These are phyloP conservation scores for Lepidurus packardi DNA, from an alignment of 1,140 invertebrate genomes.

Conservation along the genomic window DNA sequence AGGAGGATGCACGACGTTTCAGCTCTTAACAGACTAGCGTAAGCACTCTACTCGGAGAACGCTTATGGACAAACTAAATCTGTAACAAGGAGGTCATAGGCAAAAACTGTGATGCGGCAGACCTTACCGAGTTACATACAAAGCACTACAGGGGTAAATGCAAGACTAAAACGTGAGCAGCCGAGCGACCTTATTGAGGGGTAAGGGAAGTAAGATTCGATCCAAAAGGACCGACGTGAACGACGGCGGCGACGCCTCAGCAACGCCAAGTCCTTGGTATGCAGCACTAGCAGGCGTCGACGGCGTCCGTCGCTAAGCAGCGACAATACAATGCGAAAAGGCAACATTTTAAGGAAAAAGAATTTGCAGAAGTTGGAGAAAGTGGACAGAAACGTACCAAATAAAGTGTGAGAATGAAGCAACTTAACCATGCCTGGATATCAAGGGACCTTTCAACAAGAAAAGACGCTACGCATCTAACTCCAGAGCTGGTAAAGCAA, in stretches of 20 bases:
- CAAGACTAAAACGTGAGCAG: constrained; percentile 3
- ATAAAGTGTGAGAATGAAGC: too few species aligned
- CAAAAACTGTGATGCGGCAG: neutral
- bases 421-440: too few species aligned
- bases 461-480: too few species aligned
- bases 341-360: too few species aligned
- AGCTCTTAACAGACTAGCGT: too few species aligned
- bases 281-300: neutral
- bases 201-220: constrained; percentile 10
- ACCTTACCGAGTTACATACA: constrained; percentile 18
- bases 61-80: neutral
- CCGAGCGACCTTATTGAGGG: neutral
- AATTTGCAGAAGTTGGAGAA: too few species aligned
- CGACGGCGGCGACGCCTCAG: constrained; percentile 6
- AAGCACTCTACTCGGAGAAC: neutral
- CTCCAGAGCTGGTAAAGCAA: too few species aligned
- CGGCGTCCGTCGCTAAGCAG: neutral
- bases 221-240: neutral
- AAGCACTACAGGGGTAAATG: constrained; percentile 18
- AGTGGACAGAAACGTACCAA: too few species aligned
- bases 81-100: neutral
- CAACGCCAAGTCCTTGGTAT: neutral
- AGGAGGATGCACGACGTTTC: too few species aligned
- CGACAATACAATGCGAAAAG: neutral
- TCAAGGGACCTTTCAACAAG: too few species aligned